Conservation (phyloP, 2,113 vertebrate genomes). For the Pollimyrus isidori region DNA sequence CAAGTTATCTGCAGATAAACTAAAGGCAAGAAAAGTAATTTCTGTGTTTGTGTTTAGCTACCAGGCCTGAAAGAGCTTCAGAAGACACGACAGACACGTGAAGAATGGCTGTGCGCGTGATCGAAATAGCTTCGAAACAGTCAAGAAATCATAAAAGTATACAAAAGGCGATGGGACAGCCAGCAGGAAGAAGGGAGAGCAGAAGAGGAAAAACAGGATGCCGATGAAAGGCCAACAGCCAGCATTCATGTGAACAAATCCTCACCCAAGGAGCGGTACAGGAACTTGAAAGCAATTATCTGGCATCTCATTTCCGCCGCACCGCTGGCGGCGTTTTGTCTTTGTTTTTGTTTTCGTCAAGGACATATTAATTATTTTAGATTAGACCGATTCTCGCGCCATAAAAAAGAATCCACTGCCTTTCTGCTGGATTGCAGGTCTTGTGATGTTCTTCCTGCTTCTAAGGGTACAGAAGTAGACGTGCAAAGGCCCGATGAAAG, state of each 20-base stretch:
- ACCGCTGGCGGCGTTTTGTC: conserved; percentile 48
- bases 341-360: conserved; percentile 59
- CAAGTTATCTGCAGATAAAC: background rate
- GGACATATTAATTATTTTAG: conserved; percentile 74
- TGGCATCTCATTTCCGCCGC: conserved; percentile 53
- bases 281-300: conserved; percentile 68
- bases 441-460: conserved; percentile 56
- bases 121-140: background rate
- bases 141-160: conserved; percentile 18
- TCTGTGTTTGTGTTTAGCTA: background rate
- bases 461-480: conserved; percentile 49
- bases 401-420: conserved; percentile 57
- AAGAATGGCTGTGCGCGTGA: background rate
- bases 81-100: background rate
- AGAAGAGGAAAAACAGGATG: conserved; percentile 11
- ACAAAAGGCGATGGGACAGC: conserved; percentile 27
- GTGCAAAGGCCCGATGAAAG: conserved; percentile 58
- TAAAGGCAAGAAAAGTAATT: background rate
- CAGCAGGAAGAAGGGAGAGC: background rate
- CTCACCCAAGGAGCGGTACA: conserved; percentile 55
- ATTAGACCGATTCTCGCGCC: conserved; percentile 63
- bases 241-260: conserved; percentile 57
- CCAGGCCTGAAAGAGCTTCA: background rate
- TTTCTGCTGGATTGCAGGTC: conserved; percentile 49
- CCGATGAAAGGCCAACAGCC: conserved; percentile 49